These are phyloP conservation scores for cattle (Bos taurus) DNA, from an alignment of 2,113 vertebrate genomes.

Conservation along the genomic window DNA sequence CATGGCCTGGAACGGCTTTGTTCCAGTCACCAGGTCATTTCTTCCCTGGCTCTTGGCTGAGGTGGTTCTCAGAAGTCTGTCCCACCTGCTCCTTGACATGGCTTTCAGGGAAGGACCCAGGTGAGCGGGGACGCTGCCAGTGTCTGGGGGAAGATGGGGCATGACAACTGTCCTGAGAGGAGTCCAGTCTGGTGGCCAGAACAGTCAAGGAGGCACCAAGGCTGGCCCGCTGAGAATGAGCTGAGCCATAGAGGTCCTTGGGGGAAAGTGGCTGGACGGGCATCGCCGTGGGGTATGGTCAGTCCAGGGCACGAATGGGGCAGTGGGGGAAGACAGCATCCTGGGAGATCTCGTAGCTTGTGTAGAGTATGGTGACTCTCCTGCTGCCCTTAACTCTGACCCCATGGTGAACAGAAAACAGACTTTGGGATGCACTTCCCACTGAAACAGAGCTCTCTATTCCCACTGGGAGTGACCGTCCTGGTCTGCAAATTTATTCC, in stretches of 20 bases:
- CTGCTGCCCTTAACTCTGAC: background rate
- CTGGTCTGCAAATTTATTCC: background rate
- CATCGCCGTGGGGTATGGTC: rapidly evolving
- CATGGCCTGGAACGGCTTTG: background rate
- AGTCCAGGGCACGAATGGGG: rapidly evolving
- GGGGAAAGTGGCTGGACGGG: background rate
- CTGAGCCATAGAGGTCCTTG: background rate
- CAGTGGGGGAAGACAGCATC: rapidly evolving
- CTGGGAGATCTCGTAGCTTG: background rate
- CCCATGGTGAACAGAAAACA: background rate
- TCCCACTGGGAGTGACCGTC: background rate
- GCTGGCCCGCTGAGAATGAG: background rate
- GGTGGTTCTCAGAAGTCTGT: background rate
- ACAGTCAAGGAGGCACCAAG: background rate
- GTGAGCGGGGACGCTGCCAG: slow-evolving; percentile 15
- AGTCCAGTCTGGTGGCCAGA: background rate
- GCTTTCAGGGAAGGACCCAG: slow-evolving; percentile 15
- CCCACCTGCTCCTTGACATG: background rate
- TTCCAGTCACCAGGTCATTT: background rate
- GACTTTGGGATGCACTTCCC: background rate
- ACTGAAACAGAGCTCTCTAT: background rate
- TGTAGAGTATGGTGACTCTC: background rate
- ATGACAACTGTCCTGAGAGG: background rate
- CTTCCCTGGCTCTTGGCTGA: background rate
- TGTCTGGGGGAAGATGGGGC: background rate